Evolutionary conservation across 92 coral and sea anemone species (phyloP).

Genomic region (Zoanthus sociatus): DNA sequence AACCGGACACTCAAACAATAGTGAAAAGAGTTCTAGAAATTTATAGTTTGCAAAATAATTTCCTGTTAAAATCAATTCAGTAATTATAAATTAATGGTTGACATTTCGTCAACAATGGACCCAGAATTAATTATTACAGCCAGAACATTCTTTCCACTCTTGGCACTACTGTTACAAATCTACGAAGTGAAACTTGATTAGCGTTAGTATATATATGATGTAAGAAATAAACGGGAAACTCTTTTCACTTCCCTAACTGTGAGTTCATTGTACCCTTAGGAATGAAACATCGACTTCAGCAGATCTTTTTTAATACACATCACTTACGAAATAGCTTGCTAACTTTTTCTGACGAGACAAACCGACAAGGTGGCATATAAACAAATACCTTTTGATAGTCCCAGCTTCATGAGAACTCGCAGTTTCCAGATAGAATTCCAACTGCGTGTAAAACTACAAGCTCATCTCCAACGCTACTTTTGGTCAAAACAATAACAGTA

Average conservation of each 20-base stretch:
- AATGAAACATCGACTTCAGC: not conserved
- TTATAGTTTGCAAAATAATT: slow-evolving; percentile 13
- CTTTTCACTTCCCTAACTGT: not conserved
- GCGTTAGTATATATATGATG: not conserved
- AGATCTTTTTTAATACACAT: not conserved
- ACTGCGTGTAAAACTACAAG: not conserved
- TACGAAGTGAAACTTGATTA: not conserved
- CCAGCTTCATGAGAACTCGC: slow-evolving; percentile 7
- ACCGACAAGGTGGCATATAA: not conserved
- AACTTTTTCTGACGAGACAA: not conserved
- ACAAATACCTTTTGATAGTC: not conserved
- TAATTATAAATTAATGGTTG: slow-evolving; percentile 41
- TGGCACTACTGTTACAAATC: not conserved
- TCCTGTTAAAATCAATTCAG: slow-evolving; percentile 31
- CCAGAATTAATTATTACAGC: slow-evolving; percentile 7
- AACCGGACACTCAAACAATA: slow-evolving; percentile 13
- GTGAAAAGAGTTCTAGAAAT: slow-evolving; percentile 34
- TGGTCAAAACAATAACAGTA: not conserved
- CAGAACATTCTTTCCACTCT: slow-evolving; percentile 33
- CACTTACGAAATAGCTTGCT: not conserved
- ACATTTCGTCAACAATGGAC: slow-evolving; percentile 25
- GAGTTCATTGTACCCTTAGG: not conserved
- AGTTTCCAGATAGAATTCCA: not conserved
- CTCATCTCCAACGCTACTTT: not conserved
- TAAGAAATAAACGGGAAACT: not conserved